phyloP scores from a whole-genome alignment of 2,797 vertebrate genomes.

The Phoebastria nigripes region DNA sequence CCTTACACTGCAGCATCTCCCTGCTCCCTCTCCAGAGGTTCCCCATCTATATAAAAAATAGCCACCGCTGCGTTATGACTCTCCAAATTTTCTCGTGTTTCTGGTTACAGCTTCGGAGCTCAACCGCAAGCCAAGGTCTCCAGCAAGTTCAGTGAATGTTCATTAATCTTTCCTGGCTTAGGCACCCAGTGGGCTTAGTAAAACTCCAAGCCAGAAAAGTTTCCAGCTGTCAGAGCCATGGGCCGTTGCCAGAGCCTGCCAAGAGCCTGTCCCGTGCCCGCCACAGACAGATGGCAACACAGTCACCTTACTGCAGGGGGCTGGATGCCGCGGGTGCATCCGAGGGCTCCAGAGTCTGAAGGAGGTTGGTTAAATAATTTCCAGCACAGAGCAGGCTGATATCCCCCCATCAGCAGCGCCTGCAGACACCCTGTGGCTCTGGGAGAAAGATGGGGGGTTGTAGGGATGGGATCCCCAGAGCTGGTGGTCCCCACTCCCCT shows the following conservation, averaged over 20 bases:
- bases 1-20: not conserved
- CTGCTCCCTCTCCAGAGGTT: not conserved
- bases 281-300: not conserved
- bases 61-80: fast-evolving
- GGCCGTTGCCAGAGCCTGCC: not conserved
- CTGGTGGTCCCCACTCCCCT: not conserved
- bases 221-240: not conserved
- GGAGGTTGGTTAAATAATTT: not conserved
- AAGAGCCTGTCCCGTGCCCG: not conserved
- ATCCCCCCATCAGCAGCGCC: not conserved
- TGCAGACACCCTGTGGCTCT: not conserved
- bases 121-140: not conserved
- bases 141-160: not conserved
- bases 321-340: not conserved
- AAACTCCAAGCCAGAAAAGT: not conserved
- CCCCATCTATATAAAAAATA: not conserved
- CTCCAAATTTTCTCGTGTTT: not conserved
- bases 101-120: not conserved
- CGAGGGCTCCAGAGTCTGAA: not conserved
- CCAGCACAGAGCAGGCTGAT: not conserved
- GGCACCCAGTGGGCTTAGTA: not conserved
- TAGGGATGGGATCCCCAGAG: not conserved
- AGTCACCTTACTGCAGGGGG: not conserved
- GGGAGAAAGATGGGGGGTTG: not conserved
- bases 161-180: not conserved